Evolutionary conservation across 1,140 invertebrate genomes (phyloP).

Genomic region (Pseudomyrmex gracilis): DNA sequence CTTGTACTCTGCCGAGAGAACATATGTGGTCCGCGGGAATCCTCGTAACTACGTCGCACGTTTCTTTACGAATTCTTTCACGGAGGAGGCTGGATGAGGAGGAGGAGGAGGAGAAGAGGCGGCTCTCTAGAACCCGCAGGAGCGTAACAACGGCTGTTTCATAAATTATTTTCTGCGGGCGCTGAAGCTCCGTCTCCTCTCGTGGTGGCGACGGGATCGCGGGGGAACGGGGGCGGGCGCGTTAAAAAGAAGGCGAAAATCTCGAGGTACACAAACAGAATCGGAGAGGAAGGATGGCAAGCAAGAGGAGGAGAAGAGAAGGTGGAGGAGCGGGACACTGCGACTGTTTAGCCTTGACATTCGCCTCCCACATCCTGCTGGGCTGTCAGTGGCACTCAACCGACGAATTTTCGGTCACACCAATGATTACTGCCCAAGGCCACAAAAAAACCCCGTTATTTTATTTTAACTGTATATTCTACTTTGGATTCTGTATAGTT

Average conservation of each 20-base stretch:
- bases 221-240: constrained; percentile 7
- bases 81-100: background rate
- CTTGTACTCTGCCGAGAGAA: constrained; percentile 13
- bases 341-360: constrained; percentile 77
- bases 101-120: background rate
- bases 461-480: background rate
- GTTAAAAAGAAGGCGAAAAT: constrained; percentile 75
- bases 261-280: constrained; percentile 75
- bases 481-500: background rate
- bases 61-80: constrained; percentile 61
- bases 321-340: constrained; percentile 54
- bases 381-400: constrained; percentile 71
- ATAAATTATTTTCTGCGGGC: constrained; percentile 71
- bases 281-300: constrained; percentile 67
- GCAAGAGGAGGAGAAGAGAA: constrained; percentile 12
- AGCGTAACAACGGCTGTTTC: constrained; percentile 62
- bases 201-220: background rate
- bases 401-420: constrained; percentile 7
- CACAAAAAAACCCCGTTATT: constrained; percentile 2
- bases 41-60: constrained; percentile 15
- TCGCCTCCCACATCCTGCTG: constrained; percentile 78
- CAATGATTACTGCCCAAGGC: constrained; percentile 19
- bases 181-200: constrained; percentile 2
- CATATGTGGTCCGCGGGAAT: constrained; percentile 45
- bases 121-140: constrained; percentile 53